Base-by-base conservation (phyloP, 2,797 vertebrate species). In the Hippopotamyrus pictus region DNA sequence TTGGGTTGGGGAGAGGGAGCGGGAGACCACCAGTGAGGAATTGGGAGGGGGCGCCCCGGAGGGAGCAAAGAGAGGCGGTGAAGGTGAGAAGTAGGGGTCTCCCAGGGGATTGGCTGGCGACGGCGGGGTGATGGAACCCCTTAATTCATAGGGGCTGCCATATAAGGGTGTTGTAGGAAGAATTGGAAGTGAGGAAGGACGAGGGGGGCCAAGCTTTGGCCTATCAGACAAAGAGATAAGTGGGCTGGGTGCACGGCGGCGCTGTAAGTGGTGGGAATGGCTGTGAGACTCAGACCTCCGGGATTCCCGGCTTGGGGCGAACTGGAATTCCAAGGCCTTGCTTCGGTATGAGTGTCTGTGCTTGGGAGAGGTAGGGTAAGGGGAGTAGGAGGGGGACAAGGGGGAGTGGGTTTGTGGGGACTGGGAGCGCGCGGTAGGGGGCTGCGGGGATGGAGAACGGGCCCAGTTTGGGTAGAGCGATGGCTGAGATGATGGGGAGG, bases 161-260 rank as follows among this genome's bases (percentile, higher is more conserved):
- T 98, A 98, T 90, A 97, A 86, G 0, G 96, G 95, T 29, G 96
- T 93, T 69, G 92, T 95, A 62, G 96, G 96, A 62, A 97, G 95
- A 86, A 97, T 95, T 33, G 96, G 96, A 50, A 97, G 96, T 25
- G 96, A 97, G 84, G 96, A 96, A 1, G 96, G 96, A 69, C 96
- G 93, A 25, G 97, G 98, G 0, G 97, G 97, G 19, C 95, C 93
- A 88, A 96, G 96, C 90, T 95, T 96, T 54, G 95, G 95, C 94
- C 97, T 96, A 90, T 98, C 97, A 5, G 96, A 94, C 90, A 95
- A 96, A 92, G 97, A 97, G 92, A 97, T 96, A 6, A 97, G 97
- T 50, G 98, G 98, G 90, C 97, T 98, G 29, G 97, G 97, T 46
- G 97, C 97, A 57, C 98, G 94, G 82, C 97, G 97, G 12, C 97